Base-by-base conservation (phyloP, 2,113 vertebrate genomes). In the Myrmophylax atrothorax region DNA sequence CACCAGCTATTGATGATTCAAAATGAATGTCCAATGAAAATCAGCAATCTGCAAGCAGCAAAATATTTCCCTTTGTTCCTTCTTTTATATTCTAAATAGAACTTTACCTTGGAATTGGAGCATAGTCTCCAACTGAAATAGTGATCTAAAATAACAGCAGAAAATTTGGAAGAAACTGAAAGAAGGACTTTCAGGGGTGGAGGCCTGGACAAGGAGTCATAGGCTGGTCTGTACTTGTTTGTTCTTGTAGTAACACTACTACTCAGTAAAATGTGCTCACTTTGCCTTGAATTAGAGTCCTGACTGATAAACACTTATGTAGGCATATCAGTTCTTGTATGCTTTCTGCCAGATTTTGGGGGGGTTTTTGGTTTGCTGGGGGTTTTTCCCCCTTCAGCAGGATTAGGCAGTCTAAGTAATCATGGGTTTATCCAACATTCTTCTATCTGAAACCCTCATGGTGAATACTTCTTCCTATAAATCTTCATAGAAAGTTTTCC, bases 121-220 rank as follows among this genome's bases (percentile, higher is more conserved):
- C 5, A 35, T 14, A 50, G 14, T 47, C 20, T 74, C 15, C 14
- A 53, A 26, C 5, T 28, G 55, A 72, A 94, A 52, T 4, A 56
- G 4, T 8, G 58, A 62, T 3, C 26, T 20, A 49, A 93, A 67
- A 49, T 24, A 60, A 37, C 3, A n/a, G 7, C 40, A 16, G 8
- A 91, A 40, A 33, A 47, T 7, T 31, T 31, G 72, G 3, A 53
- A 59, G 13, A 79, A 78, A 33, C 16, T 33, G 20, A 73, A 75
- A 67, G 12, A 38, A 74, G 7, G 5, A 4, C 3, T 1, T 29
- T 67, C 1, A 2, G 17, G 5, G 5, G 3, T 29, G 37, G 3
- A 4, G 6, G 7, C 12, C 16, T 26, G 3, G 10, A 11, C 12
- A 75, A 23, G 11, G n/a, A 62, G 40, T 18, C 88, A 14, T 55